Evolutionary conservation across 2,113 vertebrate genomes (phyloP), one percentile per base, ranked within the genome.

Genomic region (Rattus rattus): DNA sequence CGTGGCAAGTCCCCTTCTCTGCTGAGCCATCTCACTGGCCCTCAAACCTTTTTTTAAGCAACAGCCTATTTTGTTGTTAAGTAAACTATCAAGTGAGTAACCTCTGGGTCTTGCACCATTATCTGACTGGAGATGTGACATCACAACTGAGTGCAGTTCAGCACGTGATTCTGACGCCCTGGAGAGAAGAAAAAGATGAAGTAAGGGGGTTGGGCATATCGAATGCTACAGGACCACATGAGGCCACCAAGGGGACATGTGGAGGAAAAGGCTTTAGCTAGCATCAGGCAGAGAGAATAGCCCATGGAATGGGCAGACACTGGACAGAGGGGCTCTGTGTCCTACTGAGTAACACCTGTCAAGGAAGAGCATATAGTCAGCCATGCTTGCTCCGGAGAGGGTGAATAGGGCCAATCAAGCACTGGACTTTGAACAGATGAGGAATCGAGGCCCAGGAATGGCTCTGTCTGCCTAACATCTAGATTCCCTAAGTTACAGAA

Each of bases 221-320:
- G 88, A 91, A 92, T 86, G 33, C 33, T 5, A 9, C 49, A 65
- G 22, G 49, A 90, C 69, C 80, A 83, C 70, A 56, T 59, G 88
- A 92, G 33, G 24, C 83, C 17, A 20, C 72, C 6, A 49, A 54
- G 67, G 69, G 43, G 83, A 30, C 70, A 7, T 22, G 39, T 24
- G 5, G 75, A 70, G 33, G 49, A 63, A 43, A 72, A 36, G 56
- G 85, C 36, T 72, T 56, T 10, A 20, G 69, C 63, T 10, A 20
- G 69, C 49, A 22, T 54, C 47, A 10, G 83, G 83, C 92, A n/a
- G 36, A 65, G 28, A 79, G n/a, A 76, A n/a, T 1, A 7, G 54
- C 16, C 14, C 52, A 3, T 9, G 14, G 39, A 72, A 16, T 14
- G 76, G 54, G 43, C 47, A 54, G 75, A 72, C 83, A 49, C 12